Evolutionary conservation across 2,797 vertebrate species (phyloP).

Genomic region (Emys orbicularis): DNA sequence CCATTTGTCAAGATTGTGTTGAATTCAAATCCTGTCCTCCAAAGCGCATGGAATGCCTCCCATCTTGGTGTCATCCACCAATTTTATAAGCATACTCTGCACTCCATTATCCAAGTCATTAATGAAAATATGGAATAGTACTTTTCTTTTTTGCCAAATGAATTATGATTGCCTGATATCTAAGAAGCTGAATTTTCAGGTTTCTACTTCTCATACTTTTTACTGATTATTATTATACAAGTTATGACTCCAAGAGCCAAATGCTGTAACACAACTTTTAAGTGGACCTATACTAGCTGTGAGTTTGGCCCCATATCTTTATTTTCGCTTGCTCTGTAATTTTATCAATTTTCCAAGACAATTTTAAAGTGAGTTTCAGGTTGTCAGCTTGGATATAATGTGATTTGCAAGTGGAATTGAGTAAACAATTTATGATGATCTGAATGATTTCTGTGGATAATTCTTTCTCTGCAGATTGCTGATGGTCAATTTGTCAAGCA

Average conservation of each 20-base stretch:
- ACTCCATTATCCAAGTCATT: no score
- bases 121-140: not conserved
- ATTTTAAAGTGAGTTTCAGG: conserved; percentile 30
- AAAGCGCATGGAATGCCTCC: not conserved
- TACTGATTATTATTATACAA: not conserved
- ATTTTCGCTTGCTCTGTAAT: not conserved
- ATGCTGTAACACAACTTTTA: not conserved
- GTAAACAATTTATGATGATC: not conserved
- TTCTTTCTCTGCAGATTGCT: not conserved
- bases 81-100: not conserved
- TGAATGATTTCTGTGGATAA: not conserved
- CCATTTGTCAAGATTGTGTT: not conserved
- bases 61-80: not conserved
- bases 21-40: not conserved
- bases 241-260: not conserved
- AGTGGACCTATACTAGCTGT: not conserved
- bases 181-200: not conserved
- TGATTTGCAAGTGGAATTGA: not conserved
- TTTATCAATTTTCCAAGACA: not conserved
- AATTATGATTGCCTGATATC: not conserved
- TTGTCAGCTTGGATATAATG: not conserved
- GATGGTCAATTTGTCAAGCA: not conserved
- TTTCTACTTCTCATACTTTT: not conserved
- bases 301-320: not conserved
- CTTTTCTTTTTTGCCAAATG: conserved; percentile 1